Evolutionary conservation across 37 sponge, comb jelly and placozoan species (phyloP), one percentile per base, ranked within the genome.

Genomic region (Aphrocallistes beatrix): DNA sequence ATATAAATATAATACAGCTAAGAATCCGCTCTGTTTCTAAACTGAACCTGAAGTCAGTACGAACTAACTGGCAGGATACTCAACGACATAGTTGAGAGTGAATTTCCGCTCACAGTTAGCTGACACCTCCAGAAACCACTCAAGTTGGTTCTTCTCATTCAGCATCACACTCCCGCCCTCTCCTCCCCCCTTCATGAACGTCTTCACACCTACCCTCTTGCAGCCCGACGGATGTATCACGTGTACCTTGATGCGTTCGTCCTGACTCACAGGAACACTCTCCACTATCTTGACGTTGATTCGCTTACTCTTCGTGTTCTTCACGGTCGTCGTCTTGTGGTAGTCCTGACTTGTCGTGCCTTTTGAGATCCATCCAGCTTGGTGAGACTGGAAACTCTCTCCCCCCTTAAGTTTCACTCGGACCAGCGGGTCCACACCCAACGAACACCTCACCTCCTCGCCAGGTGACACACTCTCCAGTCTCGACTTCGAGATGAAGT

Each of bases 201-300:
- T 30, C 21, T 60, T 60, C 75, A 19, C 75, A 25, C 75, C 75
- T 30, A 60, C 75, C 34, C 34, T 60, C 25, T 60, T 30, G n/a
- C 75, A 60, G 28, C 10, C 75, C n/a, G n/a, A n/a, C 10, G 75
- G 75, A 25, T 60, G 28, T 13, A 60, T 19, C 75, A 60, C 28
- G n/a, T 60, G 75, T 23, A 89, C 89, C 89, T 89, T 89, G 83
- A 89, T 81, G 37, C 86, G 86, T 19, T 89, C 89, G n/a, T 89
- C 89, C 37, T 51, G 39, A 38, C 89, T 89, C 38, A 86, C 40
- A 28, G 89, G 89, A 6, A 89, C 60, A 37, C 86, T 85, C 39
- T 89, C 89, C 23, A 39, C 39, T 45, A 89, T 86, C 39, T 81
- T 32, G 38, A 89, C 82, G 23, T 21, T 60, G 82, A 85, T 39